Conservation (phyloP, 2,888 invertebrate species). For the Esperia sulphurella region DNA sequence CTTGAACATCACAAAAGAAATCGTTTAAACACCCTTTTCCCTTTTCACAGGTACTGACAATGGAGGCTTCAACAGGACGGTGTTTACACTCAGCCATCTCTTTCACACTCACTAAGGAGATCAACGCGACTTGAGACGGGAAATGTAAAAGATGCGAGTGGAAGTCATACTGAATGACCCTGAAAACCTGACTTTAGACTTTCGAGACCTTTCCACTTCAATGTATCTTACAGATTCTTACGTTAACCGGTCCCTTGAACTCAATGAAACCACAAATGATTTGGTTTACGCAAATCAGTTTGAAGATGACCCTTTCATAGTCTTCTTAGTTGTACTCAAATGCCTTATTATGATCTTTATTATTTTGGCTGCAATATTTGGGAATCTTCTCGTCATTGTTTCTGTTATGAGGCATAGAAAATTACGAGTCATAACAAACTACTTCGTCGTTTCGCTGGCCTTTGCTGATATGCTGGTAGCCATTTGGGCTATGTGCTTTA, state of each 20-base stretch:
- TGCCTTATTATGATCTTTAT: constrained; percentile 92
- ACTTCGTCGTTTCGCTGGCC: constrained; percentile 96
- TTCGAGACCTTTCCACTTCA: constrained; percentile 59
- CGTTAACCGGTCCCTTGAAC: constrained; percentile 51
- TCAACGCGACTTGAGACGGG: constrained; percentile 44
- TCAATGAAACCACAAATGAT: constrained; percentile 56
- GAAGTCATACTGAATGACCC: constrained; percentile 46
- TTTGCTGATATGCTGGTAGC: constrained; percentile 97
- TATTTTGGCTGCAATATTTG: constrained; percentile 92
- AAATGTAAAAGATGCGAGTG: constrained; percentile 65
- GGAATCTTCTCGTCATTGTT: constrained; percentile 93
- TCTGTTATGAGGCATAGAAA: constrained; percentile 85
- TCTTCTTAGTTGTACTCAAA: constrained; percentile 82
- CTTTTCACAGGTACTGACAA: constrained; percentile 3
- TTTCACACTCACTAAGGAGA: constrained; percentile 33
- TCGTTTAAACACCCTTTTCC: neutral
- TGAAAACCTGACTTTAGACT: constrained; percentile 55
- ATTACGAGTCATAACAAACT: constrained; percentile 92
- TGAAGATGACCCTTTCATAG: constrained; percentile 70
- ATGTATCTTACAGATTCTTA: constrained; percentile 69
- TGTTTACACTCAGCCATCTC: neutral
- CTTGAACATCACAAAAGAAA: neutral
- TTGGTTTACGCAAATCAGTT: constrained; percentile 59
- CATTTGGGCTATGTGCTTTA: constrained; percentile 96
- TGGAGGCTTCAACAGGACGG: neutral